These are phyloP conservation scores for Ara ararauna DNA, from an alignment of 2,797 vertebrate species.

Conservation along the genomic window DNA sequence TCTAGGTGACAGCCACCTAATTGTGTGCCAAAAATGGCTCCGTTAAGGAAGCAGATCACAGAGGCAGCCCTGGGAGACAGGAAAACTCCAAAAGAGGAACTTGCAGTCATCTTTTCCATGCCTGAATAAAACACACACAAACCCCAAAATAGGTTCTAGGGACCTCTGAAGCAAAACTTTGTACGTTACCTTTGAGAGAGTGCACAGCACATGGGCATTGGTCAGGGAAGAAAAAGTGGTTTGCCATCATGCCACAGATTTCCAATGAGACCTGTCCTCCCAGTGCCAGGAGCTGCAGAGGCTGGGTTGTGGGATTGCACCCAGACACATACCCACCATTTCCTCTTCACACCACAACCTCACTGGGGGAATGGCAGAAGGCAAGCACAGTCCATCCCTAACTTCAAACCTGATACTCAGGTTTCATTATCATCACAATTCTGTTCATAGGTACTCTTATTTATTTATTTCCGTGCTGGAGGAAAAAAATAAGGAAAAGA, in stretches of 20 bases:
- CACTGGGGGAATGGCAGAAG: background rate
- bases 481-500: background rate
- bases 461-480: background rate
- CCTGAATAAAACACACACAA: background rate
- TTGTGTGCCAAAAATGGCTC: background rate
- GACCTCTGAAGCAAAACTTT: background rate
- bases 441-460: background rate
- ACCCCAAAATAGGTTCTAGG: background rate
- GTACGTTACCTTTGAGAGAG: no score
- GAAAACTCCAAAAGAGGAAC: background rate
- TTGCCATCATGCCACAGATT: background rate
- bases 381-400: background rate
- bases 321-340: background rate
- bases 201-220: fast-evolving
- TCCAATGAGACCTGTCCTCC: background rate
- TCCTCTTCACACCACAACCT: background rate
- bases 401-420: background rate
- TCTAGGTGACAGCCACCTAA: background rate
- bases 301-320: background rate
- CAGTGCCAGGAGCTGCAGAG: background rate
- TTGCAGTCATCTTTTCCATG: background rate
- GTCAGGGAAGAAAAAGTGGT: background rate
- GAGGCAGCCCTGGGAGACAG: background rate
- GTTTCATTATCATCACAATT: background rate
- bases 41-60: background rate